phyloP scores from a whole-genome alignment of 2,888 invertebrate genomes.

The Agriopis marginaria region DNA sequence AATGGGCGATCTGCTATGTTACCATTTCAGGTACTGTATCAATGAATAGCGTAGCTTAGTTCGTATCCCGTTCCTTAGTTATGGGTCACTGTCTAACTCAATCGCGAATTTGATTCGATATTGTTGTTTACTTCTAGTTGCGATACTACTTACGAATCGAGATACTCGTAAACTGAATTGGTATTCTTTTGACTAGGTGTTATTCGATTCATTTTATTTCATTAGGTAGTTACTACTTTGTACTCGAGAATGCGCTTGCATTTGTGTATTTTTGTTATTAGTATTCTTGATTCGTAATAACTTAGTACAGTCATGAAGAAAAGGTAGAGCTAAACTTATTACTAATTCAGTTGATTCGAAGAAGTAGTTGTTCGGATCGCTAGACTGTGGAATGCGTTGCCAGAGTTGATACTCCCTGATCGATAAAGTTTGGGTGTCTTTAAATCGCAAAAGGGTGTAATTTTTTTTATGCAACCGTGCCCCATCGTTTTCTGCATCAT shows the following conservation, averaged over 20 bases:
- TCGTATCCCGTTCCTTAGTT: constrained; percentile 60
- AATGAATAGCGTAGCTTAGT: constrained; percentile 38
- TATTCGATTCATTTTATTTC: constrained; percentile 29
- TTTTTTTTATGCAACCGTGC: too few species aligned
- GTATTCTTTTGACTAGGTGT: constrained; percentile 29
- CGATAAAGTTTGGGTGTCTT: too few species aligned
- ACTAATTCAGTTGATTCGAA: too few species aligned
- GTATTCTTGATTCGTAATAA: background rate
- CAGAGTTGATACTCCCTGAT: too few species aligned
- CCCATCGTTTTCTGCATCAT: too few species aligned
- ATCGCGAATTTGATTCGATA: constrained; percentile 61
- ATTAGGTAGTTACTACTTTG: constrained; percentile 14
- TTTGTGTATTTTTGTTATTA: constrained; percentile 7
- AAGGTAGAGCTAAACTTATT: background rate
- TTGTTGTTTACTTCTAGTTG: constrained; percentile 53
- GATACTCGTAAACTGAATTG: constrained; percentile 30
- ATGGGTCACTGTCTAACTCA: constrained; percentile 63
- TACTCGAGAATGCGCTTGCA: background rate
- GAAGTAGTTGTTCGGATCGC: too few species aligned
- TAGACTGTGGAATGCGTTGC: too few species aligned
- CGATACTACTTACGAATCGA: constrained; percentile 27
- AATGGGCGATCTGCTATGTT: too few species aligned
- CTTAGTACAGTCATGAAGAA: background rate
- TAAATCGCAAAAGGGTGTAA: too few species aligned
- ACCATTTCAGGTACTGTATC: constrained; percentile 14